These are phyloP conservation scores for Ceyx melanurus DNA, from an alignment of 2,113 vertebrate genomes.

Conservation along the genomic window DNA sequence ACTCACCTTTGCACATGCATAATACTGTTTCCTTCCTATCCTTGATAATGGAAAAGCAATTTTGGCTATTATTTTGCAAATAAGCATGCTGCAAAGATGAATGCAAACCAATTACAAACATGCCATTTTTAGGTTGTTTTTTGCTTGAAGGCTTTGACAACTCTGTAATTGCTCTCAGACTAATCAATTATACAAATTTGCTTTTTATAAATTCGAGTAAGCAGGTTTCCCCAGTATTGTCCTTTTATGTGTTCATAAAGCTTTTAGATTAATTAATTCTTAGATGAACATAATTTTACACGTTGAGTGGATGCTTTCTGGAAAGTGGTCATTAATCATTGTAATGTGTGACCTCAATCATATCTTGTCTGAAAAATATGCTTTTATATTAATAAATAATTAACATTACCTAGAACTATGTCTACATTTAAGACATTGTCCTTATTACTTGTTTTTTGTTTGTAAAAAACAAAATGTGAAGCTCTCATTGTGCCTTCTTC, in stretches of 20 bases:
- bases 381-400: conserved; percentile 30
- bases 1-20: not conserved
- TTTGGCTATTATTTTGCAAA: not conserved
- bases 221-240: conserved; percentile 2
- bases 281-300: conserved; percentile 13
- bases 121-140: not conserved
- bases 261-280: conserved; percentile 47
- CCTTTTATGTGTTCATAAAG: conserved; percentile 18
- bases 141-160: conserved; percentile 21
- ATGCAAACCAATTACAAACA: not conserved
- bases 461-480: not conserved
- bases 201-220: conserved; percentile 1
- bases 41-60: not conserved
- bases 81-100: not conserved
- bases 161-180: not conserved
- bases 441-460: not conserved
- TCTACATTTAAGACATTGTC: not conserved
- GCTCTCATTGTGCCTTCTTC: not conserved
- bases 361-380: not conserved
- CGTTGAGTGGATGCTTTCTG: not conserved
- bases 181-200: conserved; percentile 26
- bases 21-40: not conserved
- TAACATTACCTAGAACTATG: not conserved
- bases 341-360: not conserved
- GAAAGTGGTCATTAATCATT: conserved; percentile 20